Percentiles rank a stretch among this genome's conserved stretches.
Conservation (phyloP, 2,888 invertebrate genomes). For the Uloborus plumipes region DNA sequence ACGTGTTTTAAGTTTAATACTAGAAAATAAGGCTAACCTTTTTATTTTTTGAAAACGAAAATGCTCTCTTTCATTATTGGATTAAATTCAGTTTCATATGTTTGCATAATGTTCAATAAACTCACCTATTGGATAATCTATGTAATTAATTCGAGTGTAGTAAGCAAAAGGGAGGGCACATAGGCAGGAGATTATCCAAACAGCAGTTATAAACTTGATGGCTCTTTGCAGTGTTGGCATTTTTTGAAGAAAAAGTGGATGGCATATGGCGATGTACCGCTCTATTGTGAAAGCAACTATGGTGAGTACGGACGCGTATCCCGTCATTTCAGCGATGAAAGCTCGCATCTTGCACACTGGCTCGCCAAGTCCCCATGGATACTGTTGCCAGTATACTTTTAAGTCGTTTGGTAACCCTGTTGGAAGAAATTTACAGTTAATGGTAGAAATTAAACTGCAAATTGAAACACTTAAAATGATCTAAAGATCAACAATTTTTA, state of each 20-base stretch:
- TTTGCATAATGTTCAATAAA: no score
- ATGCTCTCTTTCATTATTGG: no score
- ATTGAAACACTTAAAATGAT: no score
- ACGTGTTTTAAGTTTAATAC: no score
- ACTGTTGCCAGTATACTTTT: slow-evolving; percentile 72
- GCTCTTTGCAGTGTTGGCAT: slow-evolving; percentile 87
- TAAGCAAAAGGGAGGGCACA: slow-evolving; percentile 74
- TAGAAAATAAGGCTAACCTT: no score
- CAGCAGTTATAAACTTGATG: slow-evolving; percentile 82
- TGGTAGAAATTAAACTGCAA: neutral
- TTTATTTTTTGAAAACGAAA: no score
- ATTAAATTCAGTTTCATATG: no score
- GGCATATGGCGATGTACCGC: slow-evolving; percentile 88
- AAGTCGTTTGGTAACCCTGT: slow-evolving; percentile 85
- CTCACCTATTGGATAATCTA: slow-evolving; percentile 58
- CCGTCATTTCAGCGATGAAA: slow-evolving; percentile 84
- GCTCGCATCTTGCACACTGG: slow-evolving; percentile 83
- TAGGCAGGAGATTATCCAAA: slow-evolving; percentile 81
- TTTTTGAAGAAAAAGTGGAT: slow-evolving; percentile 86
- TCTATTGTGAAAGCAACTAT: slow-evolving; percentile 91
- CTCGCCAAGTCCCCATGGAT: slow-evolving; percentile 77
- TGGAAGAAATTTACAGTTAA: slow-evolving; percentile 25
- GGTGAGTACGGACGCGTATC: slow-evolving; percentile 80
- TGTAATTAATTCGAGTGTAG: slow-evolving; percentile 80
- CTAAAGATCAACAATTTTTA: no score